Evolutionary conservation across 2,797 vertebrate genomes (phyloP), one percentile per base, ranked within the genome.

Genomic region (Sebastes itinus): DNA sequence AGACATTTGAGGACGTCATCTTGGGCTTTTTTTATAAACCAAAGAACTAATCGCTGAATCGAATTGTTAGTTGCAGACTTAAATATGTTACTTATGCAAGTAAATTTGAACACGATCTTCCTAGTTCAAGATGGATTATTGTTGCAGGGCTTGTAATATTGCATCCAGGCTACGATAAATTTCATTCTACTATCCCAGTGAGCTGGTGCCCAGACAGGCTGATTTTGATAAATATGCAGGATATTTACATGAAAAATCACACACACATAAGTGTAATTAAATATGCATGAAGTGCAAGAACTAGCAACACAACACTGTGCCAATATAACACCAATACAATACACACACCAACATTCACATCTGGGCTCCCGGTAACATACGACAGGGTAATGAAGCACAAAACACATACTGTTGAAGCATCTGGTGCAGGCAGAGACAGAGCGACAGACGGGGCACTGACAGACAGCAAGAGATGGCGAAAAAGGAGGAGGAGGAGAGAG

Each of bases 391-490:
- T 89, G 85, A 92, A 92, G 92, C 93, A 94, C 89, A 87, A 81
- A 93, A 89, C 89, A 65, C 91, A 92, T 85, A 93, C 92, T 95
- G 93, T 68, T 77, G 81, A 90, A 87, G 92, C 93, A 95, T 94
- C 93, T 94, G 93, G 91, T 84, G 78, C 79, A 77, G 84, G 75
- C 62, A 73, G 78, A 83, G 82, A 79, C 33, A 23, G 75, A 72
- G 78, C n/a, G 61, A 80, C 72, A 74, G 78, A 82, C 54, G 7
- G 7, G 83, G 61, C 46, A 49, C 30, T 13, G 38, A 88, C 22
- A 75, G 33, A 70, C 63, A 59, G 46, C 56, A 18, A 58, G 46
- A 60, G 54, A 72, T 30, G 55, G 33, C 25, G 20, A 27, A 61
- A n/a, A 14, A 25, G 38, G 13, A 42, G 38, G 10, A 20, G 27